These are phyloP conservation scores for Lypha dubia DNA, from an alignment of 2,888 invertebrate genomes.

Conservation along the genomic window DNA sequence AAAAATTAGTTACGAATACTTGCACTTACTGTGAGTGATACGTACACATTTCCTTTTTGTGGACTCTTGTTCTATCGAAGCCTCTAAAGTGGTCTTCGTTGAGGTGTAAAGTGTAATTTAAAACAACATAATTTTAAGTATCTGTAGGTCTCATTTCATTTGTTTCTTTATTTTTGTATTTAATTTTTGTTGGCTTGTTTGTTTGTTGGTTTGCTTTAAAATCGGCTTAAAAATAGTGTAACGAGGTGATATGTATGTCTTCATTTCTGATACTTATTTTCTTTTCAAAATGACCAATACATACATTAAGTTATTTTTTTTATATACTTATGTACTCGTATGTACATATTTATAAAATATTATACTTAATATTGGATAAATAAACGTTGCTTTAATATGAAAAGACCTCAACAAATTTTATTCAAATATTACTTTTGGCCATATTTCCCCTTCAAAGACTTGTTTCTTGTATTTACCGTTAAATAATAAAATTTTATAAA, in stretches of 20 bases:
- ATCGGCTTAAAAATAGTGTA: conserved; percentile 69
- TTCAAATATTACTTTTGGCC: no score
- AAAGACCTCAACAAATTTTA: no score
- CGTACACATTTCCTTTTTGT: conserved; percentile 18
- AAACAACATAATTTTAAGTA: conserved; percentile 70
- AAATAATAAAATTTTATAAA: no score
- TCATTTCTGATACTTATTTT: conserved; percentile 26
- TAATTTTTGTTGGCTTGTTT: neutral
- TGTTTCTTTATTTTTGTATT: neutral
- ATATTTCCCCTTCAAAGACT: no score
- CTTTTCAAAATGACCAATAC: conserved; percentile 1
- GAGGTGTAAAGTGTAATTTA: conserved; percentile 70
- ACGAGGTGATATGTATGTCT: conserved; percentile 59
- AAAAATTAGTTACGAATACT: neutral
- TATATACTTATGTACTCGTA: no score
- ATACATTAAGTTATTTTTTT: conserved; percentile 54
- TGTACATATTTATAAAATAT: no score
- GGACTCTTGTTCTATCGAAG: conserved; percentile 55
- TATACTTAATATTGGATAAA: no score
- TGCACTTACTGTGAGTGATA: neutral
- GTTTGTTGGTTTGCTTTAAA: conserved; percentile 44
- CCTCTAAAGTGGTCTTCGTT: conserved; percentile 68
- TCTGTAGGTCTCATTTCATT: conserved; percentile 33
- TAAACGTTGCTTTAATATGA: no score
- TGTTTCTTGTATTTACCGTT: no score